Evolutionary conservation across 2,797 vertebrate species (phyloP).

Genomic region (Dermochelys coriacea): DNA sequence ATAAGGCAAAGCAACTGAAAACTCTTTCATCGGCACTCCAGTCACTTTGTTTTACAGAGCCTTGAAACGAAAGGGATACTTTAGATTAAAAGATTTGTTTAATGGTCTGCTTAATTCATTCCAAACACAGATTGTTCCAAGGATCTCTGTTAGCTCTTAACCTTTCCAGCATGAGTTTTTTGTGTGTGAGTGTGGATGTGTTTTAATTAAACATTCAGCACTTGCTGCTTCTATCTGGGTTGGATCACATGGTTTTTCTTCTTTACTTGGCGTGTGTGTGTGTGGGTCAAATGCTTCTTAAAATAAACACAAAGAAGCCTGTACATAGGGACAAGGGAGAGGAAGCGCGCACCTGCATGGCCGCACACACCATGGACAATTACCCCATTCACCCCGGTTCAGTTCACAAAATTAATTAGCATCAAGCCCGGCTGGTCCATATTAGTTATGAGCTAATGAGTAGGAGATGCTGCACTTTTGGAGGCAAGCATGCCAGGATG

Average conservation of each 20-base stretch:
- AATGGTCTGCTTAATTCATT: conserved; percentile 84
- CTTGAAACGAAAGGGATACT: conserved; percentile 81
- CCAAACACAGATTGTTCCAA: conserved; percentile 75
- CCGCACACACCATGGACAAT: not conserved
- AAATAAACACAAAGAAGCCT: conserved; percentile 61
- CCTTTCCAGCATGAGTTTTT: conserved; percentile 72
- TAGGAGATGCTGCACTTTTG: conserved; percentile 33
- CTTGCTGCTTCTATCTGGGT: conserved; percentile 60
- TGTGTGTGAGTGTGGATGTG: conserved; percentile 37
- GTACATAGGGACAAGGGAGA: conserved; percentile 52
- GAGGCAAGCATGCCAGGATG: not conserved
- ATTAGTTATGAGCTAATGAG: conserved; percentile 62
- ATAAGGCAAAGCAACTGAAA: conserved; percentile 29
- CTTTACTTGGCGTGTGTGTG: not conserved
- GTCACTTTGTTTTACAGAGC: conserved; percentile 76
- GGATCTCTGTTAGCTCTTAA: conserved; percentile 78
- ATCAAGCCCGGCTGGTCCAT: conserved; percentile 50
- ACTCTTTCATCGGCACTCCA: conserved; percentile 61
- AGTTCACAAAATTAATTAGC: conserved; percentile 78
- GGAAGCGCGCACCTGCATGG: conserved; percentile 32
- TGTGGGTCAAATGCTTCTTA: conserved; percentile 56
- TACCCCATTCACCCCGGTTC: conserved; percentile 65
- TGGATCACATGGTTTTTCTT: conserved; percentile 39
- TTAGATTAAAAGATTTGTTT: conserved; percentile 83
- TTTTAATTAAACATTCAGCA: conserved; percentile 77